Evolutionary conservation across 2,888 invertebrate genomes (phyloP), one percentile per base, ranked within the genome.

Genomic region (Pherbina coryleti): DNA sequence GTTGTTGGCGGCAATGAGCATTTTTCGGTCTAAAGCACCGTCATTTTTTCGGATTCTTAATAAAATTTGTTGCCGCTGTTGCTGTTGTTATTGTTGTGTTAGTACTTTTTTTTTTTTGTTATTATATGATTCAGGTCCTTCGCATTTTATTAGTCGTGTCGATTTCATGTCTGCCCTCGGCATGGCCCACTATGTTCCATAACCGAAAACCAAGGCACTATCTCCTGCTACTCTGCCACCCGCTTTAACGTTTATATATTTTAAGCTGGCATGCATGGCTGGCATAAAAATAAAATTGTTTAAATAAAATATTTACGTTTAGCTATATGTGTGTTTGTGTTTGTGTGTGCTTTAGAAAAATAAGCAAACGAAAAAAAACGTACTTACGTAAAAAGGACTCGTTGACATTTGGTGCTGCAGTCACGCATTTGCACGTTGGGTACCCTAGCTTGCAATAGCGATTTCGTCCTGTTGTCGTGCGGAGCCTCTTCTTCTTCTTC

Each of bases 131-230:
- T 64, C 51, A 57, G 22, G 53, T 60, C 53, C 66, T 75, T 75
- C 57, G 69, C 69, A 76, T 76, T 76, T 76, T 76, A 76, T 76
- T 76, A 76, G 69, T 69, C 75, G 44, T 76, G 67, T 76, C 75
- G 75, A 53, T 75, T 75, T 53, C 44, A 66, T 44, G 60, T 53
- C 73, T 9, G n/a, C 31, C 55, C 55, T 49, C 44, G n/a, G 14
- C 64, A n/a, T n/a, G 11, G 28, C 64, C 44, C 67, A 44, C 49
- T 28, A 31, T 25, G 17, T n/a, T n/a, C 31, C 19, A 22, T 22
- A 19, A 7, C 55, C 55, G 7, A 55, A 22, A 28, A 14, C 64
- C 28, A 11, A 17, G 28, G 31, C n/a, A 25, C 34, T n/a, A 14
- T 17, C 22, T 1, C 31, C 22, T 4, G 60, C 11, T 62, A 2